Evolutionary conservation across 2,888 invertebrate genomes (phyloP).

Genomic region (Laspeyria flexula): DNA sequence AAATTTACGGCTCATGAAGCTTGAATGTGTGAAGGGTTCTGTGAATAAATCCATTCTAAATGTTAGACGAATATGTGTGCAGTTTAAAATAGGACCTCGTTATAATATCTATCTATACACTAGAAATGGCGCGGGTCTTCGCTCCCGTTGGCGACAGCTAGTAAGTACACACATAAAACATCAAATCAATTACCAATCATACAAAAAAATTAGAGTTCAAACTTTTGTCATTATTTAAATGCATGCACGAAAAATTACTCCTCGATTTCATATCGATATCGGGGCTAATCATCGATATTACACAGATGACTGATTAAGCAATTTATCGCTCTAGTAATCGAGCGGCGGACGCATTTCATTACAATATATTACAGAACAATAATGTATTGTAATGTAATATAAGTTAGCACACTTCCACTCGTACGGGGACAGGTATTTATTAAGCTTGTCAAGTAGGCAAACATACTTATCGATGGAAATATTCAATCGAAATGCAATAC

Average conservation of each 20-base stretch:
- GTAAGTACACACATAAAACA: too few relatives aligned
- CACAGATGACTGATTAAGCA: constrained; percentile 82
- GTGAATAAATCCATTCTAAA: constrained; percentile 32
- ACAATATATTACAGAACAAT: constrained; percentile 76
- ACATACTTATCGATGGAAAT: constrained; percentile 13
- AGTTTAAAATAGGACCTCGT: constrained; percentile 17
- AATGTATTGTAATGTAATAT: constrained; percentile 21
- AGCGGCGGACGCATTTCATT: constrained; percentile 75
- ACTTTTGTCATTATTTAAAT: constrained; percentile 38
- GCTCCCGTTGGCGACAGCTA: too few relatives aligned
- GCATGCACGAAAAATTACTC: constrained; percentile 61
- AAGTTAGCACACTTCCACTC: constrained; percentile 76
- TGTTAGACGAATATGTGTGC: constrained; percentile 25
- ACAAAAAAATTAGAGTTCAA: too few relatives aligned
- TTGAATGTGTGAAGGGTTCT: constrained; percentile 64
- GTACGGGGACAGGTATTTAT: constrained; percentile 63
- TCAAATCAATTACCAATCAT: too few relatives aligned
- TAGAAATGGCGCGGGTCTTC: too few relatives aligned
- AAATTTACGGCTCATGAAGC: constrained; percentile 78
- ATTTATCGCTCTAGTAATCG: constrained; percentile 76
- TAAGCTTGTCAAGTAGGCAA: constrained; percentile 49
- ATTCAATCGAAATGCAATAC: constrained; percentile 12
- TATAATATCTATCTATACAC: too few relatives aligned
- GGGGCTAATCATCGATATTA: constrained; percentile 76
- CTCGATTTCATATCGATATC: constrained; percentile 75